Evolutionary conservation across 2,888 invertebrate genomes (phyloP).

Genomic region (Thymelicus acteon): DNA sequence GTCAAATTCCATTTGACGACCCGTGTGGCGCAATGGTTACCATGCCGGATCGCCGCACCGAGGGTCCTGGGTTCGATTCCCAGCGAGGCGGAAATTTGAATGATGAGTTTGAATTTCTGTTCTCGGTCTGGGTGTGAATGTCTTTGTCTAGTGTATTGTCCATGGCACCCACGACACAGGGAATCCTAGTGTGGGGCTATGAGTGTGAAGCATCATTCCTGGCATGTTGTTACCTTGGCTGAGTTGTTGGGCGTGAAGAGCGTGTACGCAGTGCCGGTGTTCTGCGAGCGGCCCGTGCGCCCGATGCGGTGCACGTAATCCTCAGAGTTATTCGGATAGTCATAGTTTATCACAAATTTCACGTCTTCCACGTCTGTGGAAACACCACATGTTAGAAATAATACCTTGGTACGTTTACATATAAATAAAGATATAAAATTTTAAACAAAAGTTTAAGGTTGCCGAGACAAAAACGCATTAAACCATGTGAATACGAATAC

Average conservation of each 20-base stretch:
- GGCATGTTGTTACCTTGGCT: slow-evolving; percentile 85
- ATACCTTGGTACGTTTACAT: neutral
- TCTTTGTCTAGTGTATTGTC: too few relatives aligned
- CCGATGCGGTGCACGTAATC: slow-evolving; percentile 99
- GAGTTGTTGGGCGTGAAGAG: slow-evolving; percentile 96
- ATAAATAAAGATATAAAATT: neutral
- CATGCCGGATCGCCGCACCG: too few relatives aligned
- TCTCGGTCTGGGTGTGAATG: too few relatives aligned
- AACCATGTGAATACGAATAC: neutral
- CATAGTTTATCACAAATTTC: slow-evolving; percentile 99
- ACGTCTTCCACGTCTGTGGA: slow-evolving; percentile 98
- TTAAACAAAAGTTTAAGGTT: neutral
- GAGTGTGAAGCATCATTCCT: too few relatives aligned
- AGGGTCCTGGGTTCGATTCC: too few relatives aligned
- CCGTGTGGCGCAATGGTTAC: too few relatives aligned
- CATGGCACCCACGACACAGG: too few relatives aligned
- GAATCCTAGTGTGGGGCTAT: too few relatives aligned
- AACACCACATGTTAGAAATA: neutral
- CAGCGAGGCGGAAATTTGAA: too few relatives aligned
- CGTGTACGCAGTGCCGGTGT: slow-evolving; percentile 98
- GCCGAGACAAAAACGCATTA: neutral
- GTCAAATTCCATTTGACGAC: too few relatives aligned
- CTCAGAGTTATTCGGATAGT: slow-evolving; percentile 98
- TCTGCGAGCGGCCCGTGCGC: slow-evolving; percentile 96
- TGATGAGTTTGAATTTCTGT: too few relatives aligned